These are phyloP conservation scores for Delichon dasypus DNA, from an alignment of 2,797 vertebrate genomes.

Conservation along the genomic window DNA sequence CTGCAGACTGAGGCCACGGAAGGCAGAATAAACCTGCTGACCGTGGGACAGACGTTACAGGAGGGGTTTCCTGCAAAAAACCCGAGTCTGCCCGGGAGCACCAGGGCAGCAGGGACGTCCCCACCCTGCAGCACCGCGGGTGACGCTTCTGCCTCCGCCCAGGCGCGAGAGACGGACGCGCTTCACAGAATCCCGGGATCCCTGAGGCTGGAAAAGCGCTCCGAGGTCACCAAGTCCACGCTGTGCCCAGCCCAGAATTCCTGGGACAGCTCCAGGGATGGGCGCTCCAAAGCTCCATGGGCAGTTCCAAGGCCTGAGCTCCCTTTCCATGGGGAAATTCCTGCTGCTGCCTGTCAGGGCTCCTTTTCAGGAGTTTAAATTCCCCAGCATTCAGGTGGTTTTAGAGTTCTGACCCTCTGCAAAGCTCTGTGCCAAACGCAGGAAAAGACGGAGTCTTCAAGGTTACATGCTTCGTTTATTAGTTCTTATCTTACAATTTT, in stretches of 20 bases:
- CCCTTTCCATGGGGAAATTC: not conserved
- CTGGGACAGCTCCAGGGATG: not conserved
- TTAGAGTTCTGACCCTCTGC: no score
- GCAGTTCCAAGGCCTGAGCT: not conserved
- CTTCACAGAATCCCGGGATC: not conserved
- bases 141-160: not conserved
- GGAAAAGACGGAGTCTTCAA: no score
- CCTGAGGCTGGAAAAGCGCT: not conserved
- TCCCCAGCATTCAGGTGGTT: no score
- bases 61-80: not conserved
- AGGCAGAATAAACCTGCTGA: not conserved
- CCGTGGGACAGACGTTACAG: not conserved
- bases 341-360: rapidly evolving
- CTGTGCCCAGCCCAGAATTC: not conserved
- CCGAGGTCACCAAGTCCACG: rapidly evolving
- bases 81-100: not conserved
- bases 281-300: not conserved
- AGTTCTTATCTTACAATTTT: no score
- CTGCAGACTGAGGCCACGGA: not conserved
- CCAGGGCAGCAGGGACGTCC: rapidly evolving
- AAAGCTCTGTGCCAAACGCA: no score
- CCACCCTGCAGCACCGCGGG: not conserved
- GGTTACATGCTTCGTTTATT: no score
- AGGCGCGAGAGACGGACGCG: not conserved
- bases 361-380: no score